A percentile compares a stretch with the other conserved stretches of the same genome.
phyloP scores from a whole-genome alignment of 2,888 invertebrate genomes.

The Andrena haemorrhoa region DNA sequence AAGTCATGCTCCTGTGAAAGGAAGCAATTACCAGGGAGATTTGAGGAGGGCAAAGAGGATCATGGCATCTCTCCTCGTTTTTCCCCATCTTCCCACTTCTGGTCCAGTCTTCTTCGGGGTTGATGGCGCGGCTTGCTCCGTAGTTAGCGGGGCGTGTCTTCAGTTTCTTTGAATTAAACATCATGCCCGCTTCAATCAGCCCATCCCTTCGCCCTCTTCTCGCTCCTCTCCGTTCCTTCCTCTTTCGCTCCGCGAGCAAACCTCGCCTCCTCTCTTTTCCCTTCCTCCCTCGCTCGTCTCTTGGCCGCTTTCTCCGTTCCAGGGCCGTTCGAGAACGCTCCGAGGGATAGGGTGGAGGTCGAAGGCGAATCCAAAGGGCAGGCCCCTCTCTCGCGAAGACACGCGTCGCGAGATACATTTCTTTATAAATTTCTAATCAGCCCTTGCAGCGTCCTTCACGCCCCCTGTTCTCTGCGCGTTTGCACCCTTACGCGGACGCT shows the following conservation, averaged over 20 bases:
- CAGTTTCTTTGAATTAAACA: conserved; percentile 83
- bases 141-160: conserved; percentile 80
- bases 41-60: conserved; percentile 66
- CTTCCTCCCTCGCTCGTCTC: conserved; percentile 1
- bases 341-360: conserved; percentile 53
- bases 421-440: conserved; percentile 79
- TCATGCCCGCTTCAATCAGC: conserved; percentile 79
- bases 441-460: conserved; percentile 57
- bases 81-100: conserved; percentile 25
- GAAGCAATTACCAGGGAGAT: conserved; percentile 72
- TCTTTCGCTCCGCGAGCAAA: conserved; percentile 46
- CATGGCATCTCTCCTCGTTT: conserved; percentile 46
- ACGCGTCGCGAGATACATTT: conserved; percentile 73
- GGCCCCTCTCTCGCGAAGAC: conserved; percentile 18
- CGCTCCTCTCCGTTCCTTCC: conserved; percentile 49
- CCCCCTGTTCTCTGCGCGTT: conserved; percentile 13
- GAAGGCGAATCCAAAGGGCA: conserved; percentile 69
- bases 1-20: conserved; percentile 58
- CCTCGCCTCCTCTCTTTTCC: conserved; percentile 35
- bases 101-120: conserved; percentile 61
- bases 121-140: conserved; percentile 69
- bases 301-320: conserved; percentile 27
- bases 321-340: conserved; percentile 31
- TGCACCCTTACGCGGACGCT: not conserved
- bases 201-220: conserved; percentile 60